Evolutionary conservation across 2,113 vertebrate species (phyloP).

Genomic region (Heterotilapia buettikoferi): DNA sequence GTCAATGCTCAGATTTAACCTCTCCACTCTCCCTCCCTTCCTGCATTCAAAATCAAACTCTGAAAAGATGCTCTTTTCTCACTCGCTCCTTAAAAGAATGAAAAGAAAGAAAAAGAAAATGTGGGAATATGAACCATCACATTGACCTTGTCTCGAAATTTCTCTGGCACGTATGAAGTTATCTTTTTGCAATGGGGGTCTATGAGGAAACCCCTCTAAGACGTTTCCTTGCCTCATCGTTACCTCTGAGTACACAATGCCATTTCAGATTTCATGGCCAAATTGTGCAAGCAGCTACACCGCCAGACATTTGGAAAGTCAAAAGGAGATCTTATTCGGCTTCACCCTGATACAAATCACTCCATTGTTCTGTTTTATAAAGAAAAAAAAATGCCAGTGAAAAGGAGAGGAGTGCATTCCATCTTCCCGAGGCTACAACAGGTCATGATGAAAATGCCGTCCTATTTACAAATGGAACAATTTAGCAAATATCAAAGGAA

Average conservation of each 20-base stretch:
- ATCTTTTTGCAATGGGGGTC: not conserved
- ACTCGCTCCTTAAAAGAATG: not conserved
- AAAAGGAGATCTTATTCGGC: not conserved
- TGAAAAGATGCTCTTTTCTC: slow-evolving; percentile 6
- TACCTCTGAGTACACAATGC: not conserved
- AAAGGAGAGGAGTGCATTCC: not conserved
- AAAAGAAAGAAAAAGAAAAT: not conserved
- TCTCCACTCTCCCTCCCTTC: slow-evolving; percentile 38
- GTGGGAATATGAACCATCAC: not conserved
- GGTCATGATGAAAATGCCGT: not conserved
- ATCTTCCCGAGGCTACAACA: not conserved
- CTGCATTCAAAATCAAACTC: slow-evolving; percentile 42
- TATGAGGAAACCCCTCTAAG: not conserved
- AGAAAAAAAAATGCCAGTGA: not conserved
- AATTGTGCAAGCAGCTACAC: not conserved
- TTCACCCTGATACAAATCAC: slow-evolving; percentile 1
- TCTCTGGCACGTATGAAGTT: not conserved
- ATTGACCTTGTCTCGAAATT: slow-evolving; percentile 10
- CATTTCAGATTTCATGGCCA: not conserved
- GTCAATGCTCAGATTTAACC: slow-evolving; percentile 58
- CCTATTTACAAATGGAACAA: not conserved
- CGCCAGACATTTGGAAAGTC: not conserved
- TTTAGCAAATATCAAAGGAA: not conserved
- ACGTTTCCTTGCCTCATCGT: not conserved
- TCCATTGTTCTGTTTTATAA: slow-evolving; percentile 3